A percentile compares a stretch with the other conserved stretches of the same genome.
phyloP scores from a whole-genome alignment of 2,113 vertebrate species.

The Cephalopterus ornatus region DNA sequence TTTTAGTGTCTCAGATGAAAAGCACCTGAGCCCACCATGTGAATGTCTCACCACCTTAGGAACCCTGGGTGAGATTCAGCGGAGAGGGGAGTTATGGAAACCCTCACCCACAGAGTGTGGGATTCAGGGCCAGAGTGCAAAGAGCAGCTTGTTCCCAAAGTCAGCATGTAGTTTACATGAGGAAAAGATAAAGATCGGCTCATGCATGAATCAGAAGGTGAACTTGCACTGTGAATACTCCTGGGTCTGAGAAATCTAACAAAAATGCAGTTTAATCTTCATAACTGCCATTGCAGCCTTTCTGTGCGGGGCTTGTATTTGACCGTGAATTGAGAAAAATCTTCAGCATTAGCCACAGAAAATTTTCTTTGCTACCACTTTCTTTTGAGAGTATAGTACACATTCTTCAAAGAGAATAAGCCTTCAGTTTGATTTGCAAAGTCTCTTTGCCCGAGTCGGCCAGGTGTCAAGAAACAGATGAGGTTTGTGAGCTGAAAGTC shows the following conservation, averaged over 20 bases:
- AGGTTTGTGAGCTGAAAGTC: neutral
- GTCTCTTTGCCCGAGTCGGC: neutral
- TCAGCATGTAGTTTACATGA: neutral
- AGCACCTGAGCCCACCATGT: neutral
- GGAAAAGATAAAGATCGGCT: neutral
- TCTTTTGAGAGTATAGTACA: neutral
- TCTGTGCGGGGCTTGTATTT: neutral
- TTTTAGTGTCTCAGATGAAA: neutral
- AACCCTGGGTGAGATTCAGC: neutral
- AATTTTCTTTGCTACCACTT: neutral
- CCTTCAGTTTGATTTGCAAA: neutral
- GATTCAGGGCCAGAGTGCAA: neutral
- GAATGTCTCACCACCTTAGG: neutral
- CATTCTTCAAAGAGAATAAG: neutral
- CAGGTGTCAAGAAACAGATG: neutral
- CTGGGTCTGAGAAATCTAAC: neutral
- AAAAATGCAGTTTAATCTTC: neutral
- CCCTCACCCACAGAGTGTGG: accelerated
- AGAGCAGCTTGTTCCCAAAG: neutral
- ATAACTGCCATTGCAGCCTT: neutral
- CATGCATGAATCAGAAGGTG: neutral
- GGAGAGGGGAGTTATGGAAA: neutral
- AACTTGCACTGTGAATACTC: neutral
- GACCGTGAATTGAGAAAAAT: neutral
- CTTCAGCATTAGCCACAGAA: neutral